Evolutionary conservation across 2,797 vertebrate species (phyloP).

Genomic region (Halcyon smyrnensis): DNA sequence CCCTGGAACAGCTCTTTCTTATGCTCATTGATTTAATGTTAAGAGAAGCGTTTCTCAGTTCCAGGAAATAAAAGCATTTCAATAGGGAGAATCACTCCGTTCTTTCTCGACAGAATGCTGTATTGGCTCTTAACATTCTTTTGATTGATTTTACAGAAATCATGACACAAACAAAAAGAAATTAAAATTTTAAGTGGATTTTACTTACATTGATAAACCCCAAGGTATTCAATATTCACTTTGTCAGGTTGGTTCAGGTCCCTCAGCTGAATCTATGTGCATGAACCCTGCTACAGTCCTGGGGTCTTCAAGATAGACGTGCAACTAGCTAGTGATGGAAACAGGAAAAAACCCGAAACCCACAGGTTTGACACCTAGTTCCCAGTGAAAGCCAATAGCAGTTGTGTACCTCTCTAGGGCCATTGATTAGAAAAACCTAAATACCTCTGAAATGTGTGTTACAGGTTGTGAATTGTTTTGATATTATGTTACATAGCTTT

Average conservation of each 20-base stretch:
- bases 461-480: not conserved
- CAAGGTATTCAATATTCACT: not conserved
- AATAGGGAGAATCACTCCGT: not conserved
- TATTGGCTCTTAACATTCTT: not conserved
- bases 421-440: not conserved
- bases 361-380: not conserved
- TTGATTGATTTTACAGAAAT: not conserved
- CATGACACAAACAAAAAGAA: not conserved
- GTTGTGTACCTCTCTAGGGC: not conserved
- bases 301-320: not conserved
- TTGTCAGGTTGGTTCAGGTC: not conserved
- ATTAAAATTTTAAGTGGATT: not conserved
- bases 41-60: not conserved
- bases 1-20: not conserved
- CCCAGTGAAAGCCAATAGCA: not conserved
- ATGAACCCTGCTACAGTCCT: not conserved
- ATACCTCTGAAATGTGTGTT: not conserved
- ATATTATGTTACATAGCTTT: not conserved
- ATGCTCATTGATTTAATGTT: not conserved
- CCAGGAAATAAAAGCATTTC: not conserved
- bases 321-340: not conserved
- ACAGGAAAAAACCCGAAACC: not conserved
- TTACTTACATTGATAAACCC: not conserved
- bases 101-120: not conserved
- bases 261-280: not conserved